A percentile compares a stretch with the other conserved stretches of the same genome.
phyloP scores from a whole-genome alignment of 2,888 invertebrate species.

The Plagodis dolabraria region DNA sequence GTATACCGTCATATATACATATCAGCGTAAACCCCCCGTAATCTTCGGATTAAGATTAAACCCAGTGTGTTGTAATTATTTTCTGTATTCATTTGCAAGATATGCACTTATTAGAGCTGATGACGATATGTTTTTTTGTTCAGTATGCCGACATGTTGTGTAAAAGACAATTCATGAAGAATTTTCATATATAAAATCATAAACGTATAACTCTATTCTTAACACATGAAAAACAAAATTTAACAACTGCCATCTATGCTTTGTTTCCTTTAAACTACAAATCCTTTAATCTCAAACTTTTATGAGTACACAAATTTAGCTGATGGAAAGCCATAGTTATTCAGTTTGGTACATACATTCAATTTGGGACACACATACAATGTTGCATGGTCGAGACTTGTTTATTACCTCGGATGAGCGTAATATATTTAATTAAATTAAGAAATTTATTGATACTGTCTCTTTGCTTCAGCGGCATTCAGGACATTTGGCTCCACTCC shows the following conservation, averaged over 20 bases:
- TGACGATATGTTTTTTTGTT: too few species aligned
- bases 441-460: conserved; percentile 62
- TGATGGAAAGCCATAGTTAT: conserved; percentile 35
- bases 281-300: conserved; percentile 18
- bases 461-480: conserved; percentile 49
- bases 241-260: neutral
- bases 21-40: too few species aligned
- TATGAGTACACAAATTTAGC: conserved; percentile 30
- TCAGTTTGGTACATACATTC: conserved; percentile 22
- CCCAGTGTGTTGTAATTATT: too few species aligned
- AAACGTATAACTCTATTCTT: too few species aligned
- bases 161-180: too few species aligned
- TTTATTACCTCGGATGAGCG: conserved; percentile 50
- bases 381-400: conserved; percentile 52
- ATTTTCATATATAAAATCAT: too few species aligned
- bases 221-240: neutral
- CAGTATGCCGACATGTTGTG: too few species aligned
- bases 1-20: too few species aligned
- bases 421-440: conserved; percentile 70
- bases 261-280: conserved; percentile 8
- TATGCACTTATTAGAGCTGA: too few species aligned
- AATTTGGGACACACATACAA: conserved; percentile 25
- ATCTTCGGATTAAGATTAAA: too few species aligned
- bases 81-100: too few species aligned
- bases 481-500: conserved; percentile 54